A percentile compares a stretch with the other conserved stretches of the same genome.
phyloP scores from a whole-genome alignment of 2,113 vertebrate species.

The Chaetorhynchus papuensis region DNA sequence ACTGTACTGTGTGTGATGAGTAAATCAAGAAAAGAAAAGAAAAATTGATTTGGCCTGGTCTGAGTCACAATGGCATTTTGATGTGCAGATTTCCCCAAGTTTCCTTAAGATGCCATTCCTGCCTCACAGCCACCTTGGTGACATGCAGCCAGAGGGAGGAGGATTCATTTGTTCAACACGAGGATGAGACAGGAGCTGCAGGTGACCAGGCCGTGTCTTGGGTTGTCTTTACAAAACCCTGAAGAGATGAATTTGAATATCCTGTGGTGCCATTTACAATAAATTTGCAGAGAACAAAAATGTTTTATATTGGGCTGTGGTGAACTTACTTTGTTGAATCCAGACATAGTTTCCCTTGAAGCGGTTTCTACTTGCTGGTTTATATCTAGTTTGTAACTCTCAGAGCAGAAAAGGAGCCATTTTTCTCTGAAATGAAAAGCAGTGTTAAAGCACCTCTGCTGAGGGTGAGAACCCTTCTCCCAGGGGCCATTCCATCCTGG shows the following conservation, averaged over 20 bases:
- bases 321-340: background rate
- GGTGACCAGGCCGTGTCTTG: background rate
- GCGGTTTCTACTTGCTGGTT: background rate
- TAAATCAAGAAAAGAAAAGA: background rate
- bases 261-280: background rate
- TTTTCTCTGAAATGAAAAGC: background rate
- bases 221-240: background rate
- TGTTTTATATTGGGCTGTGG: background rate
- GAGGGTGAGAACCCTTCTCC: background rate
- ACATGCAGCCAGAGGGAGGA: background rate
- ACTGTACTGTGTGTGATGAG: background rate
- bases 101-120: background rate
- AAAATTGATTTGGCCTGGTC: background rate
- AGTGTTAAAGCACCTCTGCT: background rate
- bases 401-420: background rate
- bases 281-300: background rate
- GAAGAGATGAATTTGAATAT: background rate
- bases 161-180: background rate
- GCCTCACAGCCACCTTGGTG: fast-evolving
- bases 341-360: background rate
- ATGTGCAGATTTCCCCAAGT: background rate
- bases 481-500: fast-evolving
- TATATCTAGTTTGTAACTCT: background rate
- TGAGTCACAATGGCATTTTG: background rate
- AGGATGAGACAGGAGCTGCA: background rate